Evolutionary conservation across 2,113 vertebrate genomes (phyloP), one percentile per base, ranked within the genome.

Genomic region (Lepus timidus): DNA sequence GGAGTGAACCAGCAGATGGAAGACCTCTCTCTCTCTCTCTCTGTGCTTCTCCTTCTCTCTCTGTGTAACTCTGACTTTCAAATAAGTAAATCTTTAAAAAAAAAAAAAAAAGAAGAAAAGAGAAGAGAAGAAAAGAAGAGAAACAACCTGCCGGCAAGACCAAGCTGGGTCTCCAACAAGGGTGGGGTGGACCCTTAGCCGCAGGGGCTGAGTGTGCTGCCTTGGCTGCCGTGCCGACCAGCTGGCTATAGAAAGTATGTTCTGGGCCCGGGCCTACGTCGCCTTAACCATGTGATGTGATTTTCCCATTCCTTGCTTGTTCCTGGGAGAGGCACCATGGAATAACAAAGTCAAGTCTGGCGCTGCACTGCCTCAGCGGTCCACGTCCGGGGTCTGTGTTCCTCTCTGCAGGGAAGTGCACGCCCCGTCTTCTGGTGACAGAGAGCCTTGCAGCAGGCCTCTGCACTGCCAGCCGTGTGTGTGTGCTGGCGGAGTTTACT

Each of bases 281-380:
- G 85, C 81, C 44, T 27, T 94, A 94, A 93, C 90, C 49, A 92
- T 86, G 33, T 55, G 61, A 80, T 67, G 16, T 23, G 39, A n/a
- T 96, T 91, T 96, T 96, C 49, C 87, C 31, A 88, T 84, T 96
- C 92, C 62, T 95, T 8, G 8, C 85, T 85, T 95, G 68, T 93
- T 95, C 65, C 76, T 84, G 62, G 51, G 85, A 91, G 86, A 85
- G 55, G 85, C 91, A 62, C 9, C n/a, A 84, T 19, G 78, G 81
- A 96, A 68, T 94, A 91, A 91, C 49, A 75, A 93, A 67, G 20
- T 58, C 95, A 78, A 95, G 92, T 95, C 78, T 95, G 52, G 85
- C 84, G 92, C 75, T 89, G 76, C 95, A 90, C 87, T 87, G 36
- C 39, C 88, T 86, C 62, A 19, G 22, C 44, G 49, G 52, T 74